phyloP scores from a whole-genome alignment of 2,888 invertebrate species.

The Nymphalis urticae region DNA sequence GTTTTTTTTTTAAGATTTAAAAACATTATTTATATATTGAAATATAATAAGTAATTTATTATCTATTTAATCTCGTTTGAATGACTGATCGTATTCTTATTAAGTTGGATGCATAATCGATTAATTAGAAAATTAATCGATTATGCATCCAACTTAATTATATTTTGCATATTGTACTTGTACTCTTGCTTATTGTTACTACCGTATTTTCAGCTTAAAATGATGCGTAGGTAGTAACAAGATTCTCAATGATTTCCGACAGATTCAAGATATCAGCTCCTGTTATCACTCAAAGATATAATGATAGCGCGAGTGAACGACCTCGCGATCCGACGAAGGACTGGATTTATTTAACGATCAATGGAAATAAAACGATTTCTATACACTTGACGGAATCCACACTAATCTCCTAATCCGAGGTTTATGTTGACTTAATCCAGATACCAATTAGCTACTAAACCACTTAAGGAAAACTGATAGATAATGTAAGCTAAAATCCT shows the following conservation, averaged over 20 bases:
- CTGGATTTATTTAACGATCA: constrained; percentile 34
- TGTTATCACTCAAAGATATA: constrained; percentile 27
- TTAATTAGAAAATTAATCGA: too few relatives aligned
- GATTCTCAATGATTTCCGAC: not conserved
- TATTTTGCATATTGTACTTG: too few relatives aligned
- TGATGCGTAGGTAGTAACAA: not conserved
- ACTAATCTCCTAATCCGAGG: constrained; percentile 53
- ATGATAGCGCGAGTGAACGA: constrained; percentile 18
- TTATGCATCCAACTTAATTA: too few relatives aligned
- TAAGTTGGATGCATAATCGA: too few relatives aligned
- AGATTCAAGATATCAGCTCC: constrained; percentile 26
- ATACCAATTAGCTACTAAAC: constrained; percentile 72
- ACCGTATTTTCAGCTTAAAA: too few relatives aligned
- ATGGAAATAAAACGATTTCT: constrained; percentile 41
- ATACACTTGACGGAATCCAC: constrained; percentile 41
- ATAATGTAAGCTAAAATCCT: constrained; percentile 27
- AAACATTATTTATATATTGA: too few relatives aligned
- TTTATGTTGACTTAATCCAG: constrained; percentile 65
- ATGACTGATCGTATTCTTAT: too few relatives aligned
- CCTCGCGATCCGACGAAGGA: constrained; percentile 15
- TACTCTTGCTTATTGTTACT: too few relatives aligned
- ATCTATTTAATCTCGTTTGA: too few relatives aligned
- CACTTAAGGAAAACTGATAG: constrained; percentile 53
- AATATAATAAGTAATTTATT: too few relatives aligned
- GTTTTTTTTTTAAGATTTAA: too few relatives aligned